A percentile compares a stretch with the other conserved stretches of the same genome.
Evolutionary conservation across 2,113 vertebrate genomes (phyloP).

Genomic region (Chloropsis hardwickii): DNA sequence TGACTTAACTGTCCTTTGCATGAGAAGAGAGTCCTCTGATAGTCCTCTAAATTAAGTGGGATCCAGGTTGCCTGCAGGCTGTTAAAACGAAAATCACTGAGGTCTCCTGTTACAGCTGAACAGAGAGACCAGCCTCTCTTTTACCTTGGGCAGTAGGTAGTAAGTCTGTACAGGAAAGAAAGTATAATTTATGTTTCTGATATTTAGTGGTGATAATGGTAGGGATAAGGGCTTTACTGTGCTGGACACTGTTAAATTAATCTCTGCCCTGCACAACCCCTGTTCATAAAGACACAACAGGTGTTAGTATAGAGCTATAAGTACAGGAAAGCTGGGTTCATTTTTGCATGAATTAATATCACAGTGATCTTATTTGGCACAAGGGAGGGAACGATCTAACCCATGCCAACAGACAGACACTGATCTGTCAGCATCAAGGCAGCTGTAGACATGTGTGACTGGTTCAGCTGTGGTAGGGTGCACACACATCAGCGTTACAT

Average conservation of each 20-base stretch:
- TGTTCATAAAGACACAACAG: accelerated
- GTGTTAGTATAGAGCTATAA: neutral
- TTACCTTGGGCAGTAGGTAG: neutral
- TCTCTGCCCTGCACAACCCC: neutral
- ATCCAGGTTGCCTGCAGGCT: neutral
- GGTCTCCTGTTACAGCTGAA: neutral
- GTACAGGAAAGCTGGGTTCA: neutral
- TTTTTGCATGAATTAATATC: neutral
- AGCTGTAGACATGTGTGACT: neutral
- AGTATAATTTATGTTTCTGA: neutral
- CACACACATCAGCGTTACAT: accelerated
- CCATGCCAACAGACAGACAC: neutral
- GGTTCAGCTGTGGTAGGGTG: neutral
- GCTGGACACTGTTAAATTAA: neutral
- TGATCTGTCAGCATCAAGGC: neutral
- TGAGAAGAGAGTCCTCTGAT: neutral
- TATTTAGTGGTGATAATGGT: neutral
- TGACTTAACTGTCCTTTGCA: neutral
- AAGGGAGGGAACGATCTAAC: neutral
- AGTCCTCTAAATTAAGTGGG: neutral
- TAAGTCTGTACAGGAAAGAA: neutral
- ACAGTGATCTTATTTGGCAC: neutral
- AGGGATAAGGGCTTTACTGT: neutral
- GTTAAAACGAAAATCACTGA: neutral
- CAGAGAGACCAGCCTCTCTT: neutral